Conservation (phyloP, 2,797 vertebrate genomes). For the Bovichtus variegatus region DNA sequence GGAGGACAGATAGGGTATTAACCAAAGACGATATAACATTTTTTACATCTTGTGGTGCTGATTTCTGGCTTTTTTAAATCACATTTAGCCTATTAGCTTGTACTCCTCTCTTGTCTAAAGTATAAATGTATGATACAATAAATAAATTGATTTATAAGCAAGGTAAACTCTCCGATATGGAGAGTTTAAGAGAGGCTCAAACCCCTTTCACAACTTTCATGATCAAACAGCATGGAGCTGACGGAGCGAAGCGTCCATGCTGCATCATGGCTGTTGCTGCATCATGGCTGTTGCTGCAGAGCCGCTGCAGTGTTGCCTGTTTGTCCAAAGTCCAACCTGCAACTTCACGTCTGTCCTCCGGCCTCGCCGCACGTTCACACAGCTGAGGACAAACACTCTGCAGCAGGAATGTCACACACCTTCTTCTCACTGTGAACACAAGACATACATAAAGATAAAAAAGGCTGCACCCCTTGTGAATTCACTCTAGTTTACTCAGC, state of each 20-base stretch:
- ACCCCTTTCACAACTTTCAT: too few species aligned
- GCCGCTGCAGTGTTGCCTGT: constrained; percentile 9
- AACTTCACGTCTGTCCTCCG: not conserved
- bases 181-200: too few species aligned
- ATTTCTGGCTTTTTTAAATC: too few species aligned
- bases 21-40: too few species aligned
- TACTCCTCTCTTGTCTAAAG: not conserved
- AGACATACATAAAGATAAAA: not conserved
- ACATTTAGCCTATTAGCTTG: too few species aligned
- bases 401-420: constrained; percentile 28
- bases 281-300: constrained; percentile 3
- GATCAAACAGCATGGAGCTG: not conserved
- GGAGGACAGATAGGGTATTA: too few species aligned
- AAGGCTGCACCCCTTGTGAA: not conserved
- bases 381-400: not conserved
- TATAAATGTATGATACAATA: not conserved
- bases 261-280: constrained; percentile 7
- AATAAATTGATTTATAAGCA: not conserved
- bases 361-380: constrained; percentile 18
- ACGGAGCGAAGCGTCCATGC: not conserved
- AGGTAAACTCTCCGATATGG: too few species aligned
- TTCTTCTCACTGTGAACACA: not conserved
- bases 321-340: constrained; percentile 32
- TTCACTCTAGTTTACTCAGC: too few species aligned
- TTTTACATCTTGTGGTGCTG: too few species aligned